Evolutionary conservation across 2,113 vertebrate species (phyloP), one percentile per base, ranked within the genome.

Genomic region (Anhinga anhinga): DNA sequence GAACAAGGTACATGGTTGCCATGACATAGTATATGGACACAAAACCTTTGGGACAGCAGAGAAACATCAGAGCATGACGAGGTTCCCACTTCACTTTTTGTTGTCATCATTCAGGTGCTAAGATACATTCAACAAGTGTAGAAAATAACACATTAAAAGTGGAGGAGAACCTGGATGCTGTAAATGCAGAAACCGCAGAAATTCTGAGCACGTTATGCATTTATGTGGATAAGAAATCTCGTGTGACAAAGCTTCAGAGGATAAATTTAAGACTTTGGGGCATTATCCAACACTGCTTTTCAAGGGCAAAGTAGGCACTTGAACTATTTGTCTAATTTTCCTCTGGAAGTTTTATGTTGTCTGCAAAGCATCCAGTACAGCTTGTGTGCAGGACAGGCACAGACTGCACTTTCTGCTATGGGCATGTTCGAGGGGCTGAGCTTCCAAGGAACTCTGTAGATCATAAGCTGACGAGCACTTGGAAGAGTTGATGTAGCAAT

Each of bases 321-420:
- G 52, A 32, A 16, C 36, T 49, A 23, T 61, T 63, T 61, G 26
- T 50, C 38, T 87, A 34, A 61, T 77, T 88, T 90, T 78, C 12
- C 32, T 25, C 81, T 86, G 38, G 22, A 84, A 91, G 45, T 4
- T 95, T 84, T 81, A 17, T 73, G 7, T 26, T 53, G 25, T 50
- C 36, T 65, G 40, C 16, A 52, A 23, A 88, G 40, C 42, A 59
- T 7, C 38, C 23, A 32, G 65, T 11, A 27, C 44, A 83, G 76
- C 44, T 67, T 59, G 20, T 16, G n/a, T 44, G 53, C 0, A 0
- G 74, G n/a, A 56, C 32, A 55, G 58, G 42, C 52, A 42, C 44
- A 45, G 49, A 3, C 62, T 38, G 67, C 2, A 0, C 44, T 20
- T 38, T 19, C 21, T 65, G 61, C 73, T 40, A 4, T 0, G 11